Conservation (phyloP, 2,113 vertebrate genomes). For the Carassius auratus region DNA sequence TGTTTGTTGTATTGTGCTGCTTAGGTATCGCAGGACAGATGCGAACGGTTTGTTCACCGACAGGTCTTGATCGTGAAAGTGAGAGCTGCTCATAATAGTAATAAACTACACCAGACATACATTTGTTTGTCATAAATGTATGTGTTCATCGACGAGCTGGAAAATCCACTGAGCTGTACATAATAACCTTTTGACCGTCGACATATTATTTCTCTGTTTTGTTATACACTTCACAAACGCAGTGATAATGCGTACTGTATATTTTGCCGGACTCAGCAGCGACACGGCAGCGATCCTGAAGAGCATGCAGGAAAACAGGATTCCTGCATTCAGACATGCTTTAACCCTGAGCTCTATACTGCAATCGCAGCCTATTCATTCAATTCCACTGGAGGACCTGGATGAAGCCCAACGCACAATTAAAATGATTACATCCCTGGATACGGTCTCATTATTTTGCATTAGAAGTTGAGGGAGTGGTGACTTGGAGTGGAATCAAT, state of each 20-base stretch:
- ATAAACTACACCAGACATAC: too few species aligned
- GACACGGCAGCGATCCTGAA: background rate
- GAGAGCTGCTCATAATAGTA: background rate
- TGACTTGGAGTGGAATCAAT: conserved; percentile 36
- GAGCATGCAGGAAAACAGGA: background rate
- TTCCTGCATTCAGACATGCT: conserved; percentile 29
- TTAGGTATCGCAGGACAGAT: background rate
- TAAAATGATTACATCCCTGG: conserved; percentile 51
- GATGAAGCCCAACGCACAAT: conserved; percentile 42
- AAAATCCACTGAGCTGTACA: background rate
- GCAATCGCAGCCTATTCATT: conserved; percentile 41
- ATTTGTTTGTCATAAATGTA: too few species aligned
- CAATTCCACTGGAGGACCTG: conserved; percentile 35
- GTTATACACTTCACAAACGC: background rate
- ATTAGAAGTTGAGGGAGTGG: conserved; percentile 35
- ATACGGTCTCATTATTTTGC: conserved; percentile 50
- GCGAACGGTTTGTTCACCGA: background rate
- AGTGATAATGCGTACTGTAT: background rate
- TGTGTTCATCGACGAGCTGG: background rate
- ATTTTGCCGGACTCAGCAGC: background rate
- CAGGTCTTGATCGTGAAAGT: background rate
- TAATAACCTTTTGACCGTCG: background rate
- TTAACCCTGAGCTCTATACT: conserved; percentile 36
- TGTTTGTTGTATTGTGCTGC: background rate
- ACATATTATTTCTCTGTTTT: background rate